phyloP scores from a whole-genome alignment of 2,113 vertebrate species.

The Lucifuga dentata region DNA sequence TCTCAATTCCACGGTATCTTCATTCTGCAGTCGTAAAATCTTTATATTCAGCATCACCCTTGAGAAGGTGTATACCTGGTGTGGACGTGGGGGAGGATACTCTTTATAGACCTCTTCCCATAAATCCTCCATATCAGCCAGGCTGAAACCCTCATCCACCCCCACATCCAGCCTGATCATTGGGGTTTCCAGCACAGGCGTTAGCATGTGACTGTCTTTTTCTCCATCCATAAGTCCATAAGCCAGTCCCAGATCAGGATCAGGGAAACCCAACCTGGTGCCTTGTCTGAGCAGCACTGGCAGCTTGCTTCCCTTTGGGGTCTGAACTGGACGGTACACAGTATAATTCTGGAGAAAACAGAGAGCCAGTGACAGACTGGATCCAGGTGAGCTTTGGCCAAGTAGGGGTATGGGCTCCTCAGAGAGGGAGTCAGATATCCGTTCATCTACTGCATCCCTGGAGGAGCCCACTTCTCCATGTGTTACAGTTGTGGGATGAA shows the following conservation, averaged over 20 bases:
- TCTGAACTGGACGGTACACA: constrained; percentile 86
- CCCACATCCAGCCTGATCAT: constrained; percentile 74
- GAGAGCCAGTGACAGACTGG: constrained; percentile 85
- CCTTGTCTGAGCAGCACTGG: constrained; percentile 86
- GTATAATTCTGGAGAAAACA: constrained; percentile 85
- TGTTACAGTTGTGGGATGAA: constrained; percentile 63
- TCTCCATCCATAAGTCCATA: constrained; percentile 46
- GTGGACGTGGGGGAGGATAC: constrained; percentile 87
- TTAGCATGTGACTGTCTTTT: constrained; percentile 32
- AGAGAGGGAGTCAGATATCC: constrained; percentile 80
- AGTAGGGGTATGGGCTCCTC: constrained; percentile 77
- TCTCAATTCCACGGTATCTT: background rate
- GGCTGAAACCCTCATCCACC: constrained; percentile 72
- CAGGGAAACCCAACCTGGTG: constrained; percentile 61
- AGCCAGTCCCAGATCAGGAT: constrained; percentile 45
- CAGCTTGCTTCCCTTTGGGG: constrained; percentile 88
- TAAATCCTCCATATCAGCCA: constrained; percentile 86
- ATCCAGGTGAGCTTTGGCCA: constrained; percentile 36
- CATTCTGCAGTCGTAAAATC: constrained; percentile 3
- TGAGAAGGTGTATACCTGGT: constrained; percentile 82
- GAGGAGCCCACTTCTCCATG: constrained; percentile 69
- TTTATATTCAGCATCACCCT: background rate
- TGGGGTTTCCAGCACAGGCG: constrained; percentile 75
- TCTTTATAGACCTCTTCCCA: constrained; percentile 90
- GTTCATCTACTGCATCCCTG: constrained; percentile 74